A percentile compares a stretch with the other conserved stretches of the same genome.
Evolutionary conservation across 2,888 invertebrate species (phyloP).

Genomic region (Fragum whitleyi): DNA sequence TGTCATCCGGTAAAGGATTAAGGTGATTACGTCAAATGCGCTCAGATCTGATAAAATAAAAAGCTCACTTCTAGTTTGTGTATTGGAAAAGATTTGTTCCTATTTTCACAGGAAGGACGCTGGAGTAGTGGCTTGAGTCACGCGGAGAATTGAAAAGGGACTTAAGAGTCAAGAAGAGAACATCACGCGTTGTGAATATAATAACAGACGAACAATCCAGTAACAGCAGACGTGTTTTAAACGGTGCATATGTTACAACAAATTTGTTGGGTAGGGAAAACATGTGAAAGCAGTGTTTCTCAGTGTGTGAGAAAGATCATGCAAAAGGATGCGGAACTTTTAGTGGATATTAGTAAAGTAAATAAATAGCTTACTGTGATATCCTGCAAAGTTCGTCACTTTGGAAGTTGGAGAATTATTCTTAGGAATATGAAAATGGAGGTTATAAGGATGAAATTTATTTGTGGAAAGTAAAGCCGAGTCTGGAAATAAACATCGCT

Average conservation of each 20-base stretch:
- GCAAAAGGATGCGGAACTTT: background rate
- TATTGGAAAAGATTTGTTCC: constrained; percentile 19
- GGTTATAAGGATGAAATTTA: too few species aligned
- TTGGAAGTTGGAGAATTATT: background rate
- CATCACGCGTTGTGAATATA: background rate
- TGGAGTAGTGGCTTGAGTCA: constrained; percentile 15
- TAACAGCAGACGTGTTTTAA: constrained; percentile 22
- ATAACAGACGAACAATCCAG: constrained; percentile 2
- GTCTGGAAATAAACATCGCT: background rate
- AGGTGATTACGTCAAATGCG: constrained; percentile 21
- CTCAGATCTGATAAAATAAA: constrained; percentile 7
- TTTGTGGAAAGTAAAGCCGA: background rate
- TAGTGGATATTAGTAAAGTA: background rate
- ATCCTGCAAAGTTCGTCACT: too few species aligned
- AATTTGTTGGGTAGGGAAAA: background rate
- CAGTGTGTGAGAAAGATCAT: too few species aligned
- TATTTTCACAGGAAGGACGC: constrained; percentile 2
- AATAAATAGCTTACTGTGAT: too few species aligned
- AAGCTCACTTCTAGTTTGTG: constrained; percentile 13
- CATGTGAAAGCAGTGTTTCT: background rate
- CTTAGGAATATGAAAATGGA: background rate
- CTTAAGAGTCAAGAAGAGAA: background rate
- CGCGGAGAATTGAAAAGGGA: constrained; percentile 1
- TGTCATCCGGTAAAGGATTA: background rate
- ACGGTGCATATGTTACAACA: constrained; percentile 11